phyloP scores from a whole-genome alignment of 2,113 vertebrate species.

The Cochlearius cochlearius region DNA sequence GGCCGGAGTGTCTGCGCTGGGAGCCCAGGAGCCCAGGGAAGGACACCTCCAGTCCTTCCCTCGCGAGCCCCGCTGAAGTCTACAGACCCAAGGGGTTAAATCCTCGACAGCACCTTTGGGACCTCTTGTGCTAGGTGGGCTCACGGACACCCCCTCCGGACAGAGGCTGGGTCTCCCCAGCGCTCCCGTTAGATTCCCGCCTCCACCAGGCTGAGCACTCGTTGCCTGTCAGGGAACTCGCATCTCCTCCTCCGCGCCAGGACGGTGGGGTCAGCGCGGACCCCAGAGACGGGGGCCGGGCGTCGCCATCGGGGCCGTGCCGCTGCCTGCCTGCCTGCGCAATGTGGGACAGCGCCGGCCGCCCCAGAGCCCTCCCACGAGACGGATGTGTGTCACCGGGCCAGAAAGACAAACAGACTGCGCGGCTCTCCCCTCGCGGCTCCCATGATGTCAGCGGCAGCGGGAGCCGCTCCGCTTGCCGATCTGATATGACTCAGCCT shows the following conservation, averaged over 20 bases:
- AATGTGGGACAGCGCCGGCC: neutral
- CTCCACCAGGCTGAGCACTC: neutral
- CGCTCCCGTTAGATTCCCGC: rapidly evolving
- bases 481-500: neutral
- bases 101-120: neutral
- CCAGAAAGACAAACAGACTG: neutral
- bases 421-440: neutral
- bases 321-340: neutral
- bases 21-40: neutral
- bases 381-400: conserved; percentile 33
- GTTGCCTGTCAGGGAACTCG: neutral
- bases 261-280: rapidly evolving
- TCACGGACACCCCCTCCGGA: rapidly evolving
- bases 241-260: neutral
- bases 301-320: neutral
- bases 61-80: neutral
- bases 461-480: neutral
- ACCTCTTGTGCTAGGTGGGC: neutral
- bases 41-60: neutral
- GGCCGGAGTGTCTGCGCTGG: neutral
- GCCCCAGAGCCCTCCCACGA: neutral
- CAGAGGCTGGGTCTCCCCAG: neutral
- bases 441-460: conserved; percentile 6
- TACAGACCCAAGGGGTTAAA: neutral
- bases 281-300: rapidly evolving